A percentile compares a stretch with the other conserved stretches of the same genome.
phyloP scores from a whole-genome alignment of 1,140 invertebrate species.

The Plectus sambesii region DNA sequence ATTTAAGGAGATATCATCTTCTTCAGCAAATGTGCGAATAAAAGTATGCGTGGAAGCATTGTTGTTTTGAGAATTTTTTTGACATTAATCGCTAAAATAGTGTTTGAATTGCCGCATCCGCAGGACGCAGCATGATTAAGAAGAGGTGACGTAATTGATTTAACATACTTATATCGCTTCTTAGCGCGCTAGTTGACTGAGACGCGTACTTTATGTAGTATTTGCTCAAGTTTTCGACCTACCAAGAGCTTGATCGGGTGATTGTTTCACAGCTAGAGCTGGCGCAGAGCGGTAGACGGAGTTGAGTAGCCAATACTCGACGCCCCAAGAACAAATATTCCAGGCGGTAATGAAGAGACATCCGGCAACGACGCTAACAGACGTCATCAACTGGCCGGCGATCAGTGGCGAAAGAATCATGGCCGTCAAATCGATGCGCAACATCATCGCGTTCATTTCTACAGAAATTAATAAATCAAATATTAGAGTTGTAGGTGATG shows the following conservation, averaged over 20 bases:
- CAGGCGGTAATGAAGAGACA: constrained; percentile 22
- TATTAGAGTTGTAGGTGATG: no score
- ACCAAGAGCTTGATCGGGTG: background rate
- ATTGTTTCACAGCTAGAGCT: constrained; percentile 6
- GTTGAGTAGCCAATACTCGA: constrained; percentile 12
- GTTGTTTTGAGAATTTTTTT: no score
- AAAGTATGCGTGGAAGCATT: no score
- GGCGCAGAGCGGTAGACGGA: constrained; percentile 16
- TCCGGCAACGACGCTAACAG: background rate
- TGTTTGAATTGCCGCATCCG: constrained; percentile 13
- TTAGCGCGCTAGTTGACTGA: no score
- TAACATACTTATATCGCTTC: no score
- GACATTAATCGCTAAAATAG: no score
- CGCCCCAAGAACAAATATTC: constrained; percentile 21
- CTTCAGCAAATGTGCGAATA: no score
- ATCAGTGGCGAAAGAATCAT: constrained; percentile 19
- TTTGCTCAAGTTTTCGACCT: no score
- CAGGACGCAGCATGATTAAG: no score
- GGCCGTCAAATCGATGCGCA: constrained; percentile 22
- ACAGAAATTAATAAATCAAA: constrained; percentile 23
- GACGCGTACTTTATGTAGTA: constrained; percentile 3
- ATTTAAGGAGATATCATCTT: no score
- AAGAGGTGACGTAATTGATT: no score
- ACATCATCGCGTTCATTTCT: constrained; percentile 24
- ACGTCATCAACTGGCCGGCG: constrained; percentile 12